Conservation (phyloP, 2,888 invertebrate genomes). For the Aethes cnicana region DNA sequence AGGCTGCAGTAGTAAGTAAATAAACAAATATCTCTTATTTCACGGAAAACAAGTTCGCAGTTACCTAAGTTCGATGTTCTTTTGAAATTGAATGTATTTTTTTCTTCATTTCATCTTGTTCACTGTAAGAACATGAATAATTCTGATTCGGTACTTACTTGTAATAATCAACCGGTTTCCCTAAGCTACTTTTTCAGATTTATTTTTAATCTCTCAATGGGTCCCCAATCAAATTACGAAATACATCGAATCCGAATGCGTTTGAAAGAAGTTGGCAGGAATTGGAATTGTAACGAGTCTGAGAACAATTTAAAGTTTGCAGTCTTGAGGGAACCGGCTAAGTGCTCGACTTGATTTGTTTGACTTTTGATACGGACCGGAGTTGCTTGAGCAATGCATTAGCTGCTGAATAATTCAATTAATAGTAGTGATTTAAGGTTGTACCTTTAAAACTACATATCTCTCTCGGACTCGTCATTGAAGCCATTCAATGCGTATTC, state of each 20-base stretch:
- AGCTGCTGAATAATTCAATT: not conserved
- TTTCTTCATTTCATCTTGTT: not conserved
- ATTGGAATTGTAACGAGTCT: conserved; percentile 54
- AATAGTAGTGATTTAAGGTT: too few relatives aligned
- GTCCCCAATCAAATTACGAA: conserved; percentile 16
- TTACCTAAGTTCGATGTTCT: too few relatives aligned
- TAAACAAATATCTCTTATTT: too few relatives aligned
- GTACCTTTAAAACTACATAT: too few relatives aligned
- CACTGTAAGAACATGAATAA: not conserved
- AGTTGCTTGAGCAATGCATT: conserved; percentile 37
- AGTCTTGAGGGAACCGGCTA: conserved; percentile 48
- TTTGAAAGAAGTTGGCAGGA: conserved; percentile 40
- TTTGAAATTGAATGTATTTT: not conserved
- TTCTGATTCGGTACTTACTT: not conserved
- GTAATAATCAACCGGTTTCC: too few relatives aligned
- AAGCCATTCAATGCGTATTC: too few relatives aligned
- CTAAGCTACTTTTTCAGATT: not conserved
- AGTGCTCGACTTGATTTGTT: conserved; percentile 70
- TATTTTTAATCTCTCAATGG: not conserved
- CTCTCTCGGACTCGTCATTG: too few relatives aligned
- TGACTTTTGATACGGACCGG: conserved; percentile 56
- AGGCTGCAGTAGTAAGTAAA: too few relatives aligned
- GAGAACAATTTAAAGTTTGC: conserved; percentile 67
- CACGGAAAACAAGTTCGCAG: too few relatives aligned
- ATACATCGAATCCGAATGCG: conserved; percentile 37